Base-by-base conservation (phyloP, 2,888 invertebrate species). In the Eurois occulta region DNA sequence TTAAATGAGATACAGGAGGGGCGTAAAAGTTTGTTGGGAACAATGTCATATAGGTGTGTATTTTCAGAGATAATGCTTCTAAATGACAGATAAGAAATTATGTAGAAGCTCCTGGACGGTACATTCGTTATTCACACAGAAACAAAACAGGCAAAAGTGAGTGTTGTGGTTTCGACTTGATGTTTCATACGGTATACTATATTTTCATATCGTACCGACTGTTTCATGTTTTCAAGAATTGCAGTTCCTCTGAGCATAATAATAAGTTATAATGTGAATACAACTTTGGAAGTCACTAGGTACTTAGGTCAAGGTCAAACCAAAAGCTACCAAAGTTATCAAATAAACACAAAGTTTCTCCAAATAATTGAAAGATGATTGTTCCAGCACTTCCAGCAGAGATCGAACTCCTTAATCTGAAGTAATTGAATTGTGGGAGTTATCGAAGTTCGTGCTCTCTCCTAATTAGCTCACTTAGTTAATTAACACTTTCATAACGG, bases 401-500 rank as follows among this genome's bases (percentile, higher is more conserved):
- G 86, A 86, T 78, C 72, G 78, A 78, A 78, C 75, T 78, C 38
- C 62, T 65, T 75, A 78, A 78, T 83, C 75, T 78, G 55, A n/a
- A 65, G 21, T 84, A 76, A 84, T 84, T 72, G 66, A 73, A 83
- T 83, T 68, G 83, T 58, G 43, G 18, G 55, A 83, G 72, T 83
- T 84, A 78, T 78, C 67, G 48, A 86, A 86, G 62, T 86, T 76
- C 2, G 60, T 64, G 70, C 64, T 55, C n/a, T 48, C 62, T 68
- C 55, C 62, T 85, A 74, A 84, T 83, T 83, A 76, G 62, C 67
- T 73, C 72, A 86, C 76, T 86, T 46, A 69, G 68, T 74, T 79
- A 46, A 83, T 79, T 72, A 86, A 69, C 79, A 86, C 72, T 83
- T 86, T 75, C 78, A 83, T 75, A 75, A 81, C 70, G 2, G 60